Conservation (phyloP, 2,888 invertebrate genomes). For the Nemapogon koenigi region DNA sequence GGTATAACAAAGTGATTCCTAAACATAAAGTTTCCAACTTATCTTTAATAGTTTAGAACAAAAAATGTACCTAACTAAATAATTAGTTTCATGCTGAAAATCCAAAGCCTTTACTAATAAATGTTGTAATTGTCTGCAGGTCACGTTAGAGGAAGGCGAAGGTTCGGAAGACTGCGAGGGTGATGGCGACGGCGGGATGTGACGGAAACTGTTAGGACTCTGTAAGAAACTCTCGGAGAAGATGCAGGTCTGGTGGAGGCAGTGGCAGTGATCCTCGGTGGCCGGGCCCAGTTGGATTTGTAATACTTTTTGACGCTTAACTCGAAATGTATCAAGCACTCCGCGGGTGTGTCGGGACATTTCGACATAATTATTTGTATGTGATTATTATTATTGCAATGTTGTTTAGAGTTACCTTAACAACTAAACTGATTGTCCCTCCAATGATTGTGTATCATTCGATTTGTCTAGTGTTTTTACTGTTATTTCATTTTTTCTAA, state of each 20-base stretch:
- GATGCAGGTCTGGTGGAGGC: constrained; percentile 88
- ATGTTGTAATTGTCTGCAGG: constrained; percentile 57
- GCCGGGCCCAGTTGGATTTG: constrained; percentile 13
- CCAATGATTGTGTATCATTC: constrained; percentile 58
- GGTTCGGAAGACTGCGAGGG: constrained; percentile 68
- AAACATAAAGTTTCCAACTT: no score
- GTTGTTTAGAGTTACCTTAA: constrained; percentile 59
- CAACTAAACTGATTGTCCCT: constrained; percentile 58
- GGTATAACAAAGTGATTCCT: no score
- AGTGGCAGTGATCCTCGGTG: constrained; percentile 66
- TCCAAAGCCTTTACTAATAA: no score
- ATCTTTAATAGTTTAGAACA: no score
- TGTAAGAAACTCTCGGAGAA: constrained; percentile 90
- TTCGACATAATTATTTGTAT: constrained; percentile 56
- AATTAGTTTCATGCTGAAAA: no score
- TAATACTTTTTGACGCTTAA: constrained; percentile 58
- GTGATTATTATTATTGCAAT: constrained; percentile 55
- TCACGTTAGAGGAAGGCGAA: constrained; percentile 88
- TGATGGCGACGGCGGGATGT: constrained; percentile 75
- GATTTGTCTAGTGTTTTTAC: constrained; percentile 54
- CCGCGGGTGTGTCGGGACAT: constrained; percentile 43
- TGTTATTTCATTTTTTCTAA: constrained; percentile 56
- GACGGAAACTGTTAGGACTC: constrained; percentile 92
- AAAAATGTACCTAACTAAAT: no score
- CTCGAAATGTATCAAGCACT: constrained; percentile 54